These are phyloP conservation scores for Xyrauchen texanus DNA, from an alignment of 2,113 vertebrate genomes.

Conservation along the genomic window DNA sequence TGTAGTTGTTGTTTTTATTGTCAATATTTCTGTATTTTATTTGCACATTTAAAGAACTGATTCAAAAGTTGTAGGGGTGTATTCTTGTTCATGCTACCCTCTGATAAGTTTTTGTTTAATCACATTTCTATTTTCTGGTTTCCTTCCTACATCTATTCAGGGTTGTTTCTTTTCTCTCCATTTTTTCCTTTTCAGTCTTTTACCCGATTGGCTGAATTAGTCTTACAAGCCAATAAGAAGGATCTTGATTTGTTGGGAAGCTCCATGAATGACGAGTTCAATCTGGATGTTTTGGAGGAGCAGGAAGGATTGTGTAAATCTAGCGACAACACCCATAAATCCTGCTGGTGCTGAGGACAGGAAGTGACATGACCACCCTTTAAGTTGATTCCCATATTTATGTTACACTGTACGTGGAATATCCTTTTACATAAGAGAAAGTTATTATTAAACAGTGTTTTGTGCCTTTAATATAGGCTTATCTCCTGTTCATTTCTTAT, in stretches of 20 bases:
- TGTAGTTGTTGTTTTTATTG: no score
- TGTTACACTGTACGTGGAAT: slow-evolving; percentile 36
- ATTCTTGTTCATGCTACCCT: background rate
- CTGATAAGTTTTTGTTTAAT: background rate
- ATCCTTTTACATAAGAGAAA: background rate
- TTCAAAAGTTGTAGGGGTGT: background rate
- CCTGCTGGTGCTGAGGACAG: slow-evolving; percentile 90
- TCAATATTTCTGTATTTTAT: background rate
- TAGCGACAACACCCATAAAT: slow-evolving; percentile 73
- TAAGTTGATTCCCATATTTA: slow-evolving; percentile 20
- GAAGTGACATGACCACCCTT: slow-evolving; percentile 21
- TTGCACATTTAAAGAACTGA: background rate
- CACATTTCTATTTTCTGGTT: background rate
- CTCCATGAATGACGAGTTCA: slow-evolving; percentile 72
- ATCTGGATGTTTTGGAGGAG: slow-evolving; percentile 84
- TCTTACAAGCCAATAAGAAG: slow-evolving; percentile 90
- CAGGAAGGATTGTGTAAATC: slow-evolving; percentile 79
- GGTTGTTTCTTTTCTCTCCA: background rate
- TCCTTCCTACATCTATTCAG: background rate
- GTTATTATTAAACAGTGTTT: slow-evolving; percentile 2
- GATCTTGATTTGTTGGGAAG: slow-evolving; percentile 87
- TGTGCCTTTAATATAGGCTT: background rate
- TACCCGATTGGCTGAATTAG: slow-evolving; percentile 90
- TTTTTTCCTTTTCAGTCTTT: slow-evolving; percentile 79
- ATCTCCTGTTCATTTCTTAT: background rate